Conservation (phyloP, 2,797 vertebrate genomes). For the Dromococcyx pavoninus region DNA sequence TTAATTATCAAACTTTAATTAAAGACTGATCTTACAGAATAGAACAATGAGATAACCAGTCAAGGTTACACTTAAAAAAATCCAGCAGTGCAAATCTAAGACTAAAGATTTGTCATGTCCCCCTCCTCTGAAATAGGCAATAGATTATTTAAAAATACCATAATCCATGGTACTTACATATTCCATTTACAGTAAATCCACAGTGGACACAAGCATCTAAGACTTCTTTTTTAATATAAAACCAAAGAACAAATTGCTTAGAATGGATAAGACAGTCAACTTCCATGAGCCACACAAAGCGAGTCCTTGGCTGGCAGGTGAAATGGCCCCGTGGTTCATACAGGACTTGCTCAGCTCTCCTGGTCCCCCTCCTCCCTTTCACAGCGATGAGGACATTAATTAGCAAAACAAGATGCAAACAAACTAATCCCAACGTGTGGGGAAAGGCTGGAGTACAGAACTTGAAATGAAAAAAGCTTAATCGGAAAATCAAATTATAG, state of each 20-base stretch:
- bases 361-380: not conserved
- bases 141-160: conserved; percentile 72
- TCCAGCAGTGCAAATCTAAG: conserved; percentile 79
- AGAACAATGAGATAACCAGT: conserved; percentile 77
- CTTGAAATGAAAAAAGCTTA: not conserved
- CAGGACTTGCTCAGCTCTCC: not conserved
- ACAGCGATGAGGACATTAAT: not conserved
- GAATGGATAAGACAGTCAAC: conserved; percentile 36
- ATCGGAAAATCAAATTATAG: not conserved
- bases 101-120: conserved; percentile 71
- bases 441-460: not conserved
- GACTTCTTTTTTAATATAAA: conserved; percentile 26
- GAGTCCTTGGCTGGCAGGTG: conserved; percentile 42
- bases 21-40: conserved; percentile 78
- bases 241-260: conserved; percentile 8
- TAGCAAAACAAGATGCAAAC: not conserved
- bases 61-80: conserved; percentile 77
- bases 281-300: not conserved
- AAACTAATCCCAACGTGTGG: not conserved
- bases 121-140: conserved; percentile 65
- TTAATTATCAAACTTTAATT: conserved; percentile 83
- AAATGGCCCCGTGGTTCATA: not conserved
- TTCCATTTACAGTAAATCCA: conserved; percentile 63
- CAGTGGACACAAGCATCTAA: conserved; percentile 41
- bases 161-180: conserved; percentile 67